Base-by-base conservation (phyloP, 1,140 invertebrate genomes). In the Colletes gigas region DNA sequence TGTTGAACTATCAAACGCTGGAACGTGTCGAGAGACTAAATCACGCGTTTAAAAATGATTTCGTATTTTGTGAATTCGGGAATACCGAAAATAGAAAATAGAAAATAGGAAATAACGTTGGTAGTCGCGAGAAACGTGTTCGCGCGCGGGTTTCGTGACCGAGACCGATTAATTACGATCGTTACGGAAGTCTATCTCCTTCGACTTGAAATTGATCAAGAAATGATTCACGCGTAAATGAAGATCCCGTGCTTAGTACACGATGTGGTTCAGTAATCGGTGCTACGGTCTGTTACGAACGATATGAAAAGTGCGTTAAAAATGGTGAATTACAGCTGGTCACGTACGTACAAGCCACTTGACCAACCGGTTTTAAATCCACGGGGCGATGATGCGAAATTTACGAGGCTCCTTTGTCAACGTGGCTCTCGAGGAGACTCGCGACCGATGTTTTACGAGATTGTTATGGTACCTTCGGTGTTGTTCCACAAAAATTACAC, bases 281-380 rank as follows among this genome's bases (percentile, higher is more conserved):
- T 47, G 52, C 55, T 44, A 50, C 8, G 39, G 39, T 67, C 15
- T 74, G 67, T 73, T 57, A 73, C 54, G 59, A 69, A 60, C 21
- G 66, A 85, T 78, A 83, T 68, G 83, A 85, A 82, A 85, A 83
- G 83, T 55, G 52, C 54, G 67, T 72, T 83, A 83, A 85, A 86
- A 85, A 76, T 83, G 68, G 72, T 82, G 83, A 77, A 57, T 67
- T 85, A 82, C 80, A 65, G 71, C 69, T 76, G 81, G 59, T 70
- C 69, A 80, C 71, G 50, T 69, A 66, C 21, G 39, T 54, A 47
- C 62, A 17, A 62, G 70, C 15, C 59, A 44, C 69, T 72, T 63
- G 63, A 54, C 60, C 52, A 87, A 87, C 85, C 85, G 85, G 85
- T 87, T 87, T 87, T 87, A 87, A 87, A 87, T 87, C 82, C 78